Percentiles rank a stretch among this genome's conserved stretches.
Evolutionary conservation across 2,113 vertebrate genomes (phyloP).

Genomic region (Artemisiospiza belli): DNA sequence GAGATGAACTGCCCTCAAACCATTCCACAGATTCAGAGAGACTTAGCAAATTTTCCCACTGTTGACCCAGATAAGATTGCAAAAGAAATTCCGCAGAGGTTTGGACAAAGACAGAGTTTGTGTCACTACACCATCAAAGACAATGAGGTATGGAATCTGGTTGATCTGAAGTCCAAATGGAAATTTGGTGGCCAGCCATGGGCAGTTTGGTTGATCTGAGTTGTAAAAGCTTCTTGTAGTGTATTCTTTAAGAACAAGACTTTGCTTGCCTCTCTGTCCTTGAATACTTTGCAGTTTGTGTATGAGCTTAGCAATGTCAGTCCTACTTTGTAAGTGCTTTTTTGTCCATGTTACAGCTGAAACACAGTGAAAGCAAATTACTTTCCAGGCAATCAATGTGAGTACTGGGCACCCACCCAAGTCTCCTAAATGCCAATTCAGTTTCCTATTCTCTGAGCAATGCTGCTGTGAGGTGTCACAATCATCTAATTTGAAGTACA

Average conservation of each 20-base stretch:
- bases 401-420: not conserved
- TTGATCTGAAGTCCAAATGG: not conserved
- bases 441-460: not conserved
- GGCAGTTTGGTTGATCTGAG: not conserved
- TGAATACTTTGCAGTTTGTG: not conserved
- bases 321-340: not conserved
- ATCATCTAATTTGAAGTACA: not conserved
- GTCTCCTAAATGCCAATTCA: not conserved
- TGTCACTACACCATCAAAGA: constrained; percentile 97
- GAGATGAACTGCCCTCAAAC: constrained; percentile 87
- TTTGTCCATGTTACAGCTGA: not conserved
- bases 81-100: constrained; percentile 88
- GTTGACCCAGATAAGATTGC: constrained; percentile 89
- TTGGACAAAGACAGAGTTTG: constrained; percentile 93
- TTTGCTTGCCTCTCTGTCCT: not conserved
- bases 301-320: not conserved
- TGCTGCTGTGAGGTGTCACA: not conserved
- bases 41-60: constrained; percentile 79
- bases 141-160: constrained; percentile 81
- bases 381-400: not conserved
- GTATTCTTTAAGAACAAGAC: not conserved
- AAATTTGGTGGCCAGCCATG: not conserved
- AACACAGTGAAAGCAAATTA: not conserved
- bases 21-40: constrained; percentile 88
- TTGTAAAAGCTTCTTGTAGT: not conserved